These are phyloP conservation scores for Aphidoletes aphidimyza DNA, from an alignment of 2,888 invertebrate species.

Conservation along the genomic window DNA sequence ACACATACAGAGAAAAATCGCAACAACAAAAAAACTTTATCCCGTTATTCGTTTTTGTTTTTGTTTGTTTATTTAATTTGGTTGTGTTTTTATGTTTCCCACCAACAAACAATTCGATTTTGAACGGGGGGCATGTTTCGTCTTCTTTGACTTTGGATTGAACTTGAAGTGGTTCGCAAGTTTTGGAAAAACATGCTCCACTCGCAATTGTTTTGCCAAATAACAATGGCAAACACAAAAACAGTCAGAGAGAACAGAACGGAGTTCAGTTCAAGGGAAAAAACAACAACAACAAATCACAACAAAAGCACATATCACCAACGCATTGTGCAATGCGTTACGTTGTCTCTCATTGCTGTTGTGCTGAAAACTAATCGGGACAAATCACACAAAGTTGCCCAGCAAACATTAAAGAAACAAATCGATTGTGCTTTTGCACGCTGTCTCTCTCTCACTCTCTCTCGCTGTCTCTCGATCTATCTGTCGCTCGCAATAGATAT, in stretches of 20 bases:
- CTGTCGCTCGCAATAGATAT: too few species aligned
- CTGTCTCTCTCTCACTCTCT: too few species aligned
- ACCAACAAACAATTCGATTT: neutral
- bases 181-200: too few species aligned
- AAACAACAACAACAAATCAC: neutral
- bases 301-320: too few species aligned
- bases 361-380: neutral
- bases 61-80: too few species aligned
- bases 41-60: too few species aligned
- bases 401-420: neutral
- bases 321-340: neutral
- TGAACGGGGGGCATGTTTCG: neutral
- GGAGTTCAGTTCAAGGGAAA: neutral
- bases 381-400: neutral
- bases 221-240: neutral
- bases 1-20: too few species aligned
- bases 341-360: neutral
- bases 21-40: too few species aligned
- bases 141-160: conserved; percentile 31
- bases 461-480: too few species aligned
- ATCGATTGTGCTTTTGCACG: neutral
- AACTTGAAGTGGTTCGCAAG: conserved; percentile 28
- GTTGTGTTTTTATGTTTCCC: neutral
- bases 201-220: neutral
- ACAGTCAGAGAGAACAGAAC: too few species aligned